Evolutionary conservation across 2,113 vertebrate genomes (phyloP).

Genomic region (Falcunculus frontatus): DNA sequence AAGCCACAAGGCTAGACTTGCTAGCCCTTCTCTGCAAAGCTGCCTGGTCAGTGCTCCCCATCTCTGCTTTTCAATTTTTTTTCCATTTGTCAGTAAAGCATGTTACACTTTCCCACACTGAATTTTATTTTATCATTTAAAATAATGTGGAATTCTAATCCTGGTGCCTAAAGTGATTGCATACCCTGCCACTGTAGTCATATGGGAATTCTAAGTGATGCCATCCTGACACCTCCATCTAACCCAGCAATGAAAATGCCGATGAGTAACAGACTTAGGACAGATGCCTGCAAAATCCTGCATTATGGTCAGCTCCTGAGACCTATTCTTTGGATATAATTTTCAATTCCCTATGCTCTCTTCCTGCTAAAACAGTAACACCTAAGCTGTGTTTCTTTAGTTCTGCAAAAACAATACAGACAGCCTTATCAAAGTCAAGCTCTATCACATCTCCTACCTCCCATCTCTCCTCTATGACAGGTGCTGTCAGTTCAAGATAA

Average conservation of each 20-base stretch:
- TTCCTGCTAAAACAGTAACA: not conserved
- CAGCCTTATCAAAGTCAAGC: not conserved
- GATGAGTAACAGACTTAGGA: not conserved
- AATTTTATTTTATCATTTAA: not conserved
- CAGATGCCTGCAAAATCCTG: not conserved
- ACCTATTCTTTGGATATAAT: not conserved
- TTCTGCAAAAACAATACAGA: not conserved
- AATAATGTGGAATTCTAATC: not conserved
- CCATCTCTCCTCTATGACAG: not conserved
- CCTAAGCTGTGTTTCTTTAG: not conserved
- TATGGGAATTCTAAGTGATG: not conserved
- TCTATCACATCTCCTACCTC: not conserved
- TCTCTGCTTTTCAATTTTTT: not conserved
- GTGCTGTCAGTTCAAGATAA: not conserved
- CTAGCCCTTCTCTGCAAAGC: not conserved
- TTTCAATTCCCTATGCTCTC: not conserved
- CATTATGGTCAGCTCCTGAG: not conserved
- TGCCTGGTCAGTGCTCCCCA: not conserved
- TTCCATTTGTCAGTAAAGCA: not conserved
- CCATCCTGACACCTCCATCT: not conserved
- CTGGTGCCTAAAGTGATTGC: not conserved
- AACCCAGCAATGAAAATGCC: not conserved
- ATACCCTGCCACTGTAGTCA: not conserved
- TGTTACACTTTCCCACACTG: not conserved
- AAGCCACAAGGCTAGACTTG: not conserved